Conservation (phyloP, 1,140 invertebrate genomes). For the Hypsibius dujardini region DNA sequence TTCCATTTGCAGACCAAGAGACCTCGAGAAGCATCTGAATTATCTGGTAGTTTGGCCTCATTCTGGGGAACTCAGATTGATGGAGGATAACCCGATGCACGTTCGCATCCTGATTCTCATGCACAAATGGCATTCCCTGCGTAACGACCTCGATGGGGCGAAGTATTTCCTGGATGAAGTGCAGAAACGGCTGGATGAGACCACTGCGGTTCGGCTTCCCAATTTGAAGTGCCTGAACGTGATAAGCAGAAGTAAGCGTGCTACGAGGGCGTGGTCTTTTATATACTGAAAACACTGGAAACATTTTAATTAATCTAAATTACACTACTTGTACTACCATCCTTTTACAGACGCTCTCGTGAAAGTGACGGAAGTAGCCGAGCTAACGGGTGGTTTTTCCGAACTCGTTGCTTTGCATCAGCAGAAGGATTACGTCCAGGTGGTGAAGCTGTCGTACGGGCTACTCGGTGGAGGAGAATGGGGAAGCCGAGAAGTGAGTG, state of each 20-base stretch:
- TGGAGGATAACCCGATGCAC: background rate
- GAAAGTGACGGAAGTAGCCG: too few species aligned
- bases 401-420: too few species aligned
- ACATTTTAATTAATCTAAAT: too few species aligned
- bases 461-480: too few species aligned
- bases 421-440: too few species aligned
- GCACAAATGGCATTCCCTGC: constrained; percentile 1
- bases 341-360: too few species aligned
- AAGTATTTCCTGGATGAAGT: constrained; percentile 7
- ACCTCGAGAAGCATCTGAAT: constrained; percentile 1
- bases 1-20: background rate
- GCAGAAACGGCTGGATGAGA: background rate
- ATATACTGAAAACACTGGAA: too few species aligned
- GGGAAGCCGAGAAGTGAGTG: too few species aligned
- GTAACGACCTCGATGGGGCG: background rate
- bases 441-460: too few species aligned
- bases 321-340: too few species aligned
- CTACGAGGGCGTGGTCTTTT: too few species aligned
- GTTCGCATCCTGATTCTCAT: background rate
- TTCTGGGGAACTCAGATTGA: background rate
- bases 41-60: background rate
- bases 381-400: too few species aligned
- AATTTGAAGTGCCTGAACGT: background rate
- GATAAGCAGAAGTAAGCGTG: background rate
- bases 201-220: background rate